Evolutionary conservation across 2,113 vertebrate genomes (phyloP), one percentile per base, ranked within the genome.

Genomic region (Cynopterus brachyotis): DNA sequence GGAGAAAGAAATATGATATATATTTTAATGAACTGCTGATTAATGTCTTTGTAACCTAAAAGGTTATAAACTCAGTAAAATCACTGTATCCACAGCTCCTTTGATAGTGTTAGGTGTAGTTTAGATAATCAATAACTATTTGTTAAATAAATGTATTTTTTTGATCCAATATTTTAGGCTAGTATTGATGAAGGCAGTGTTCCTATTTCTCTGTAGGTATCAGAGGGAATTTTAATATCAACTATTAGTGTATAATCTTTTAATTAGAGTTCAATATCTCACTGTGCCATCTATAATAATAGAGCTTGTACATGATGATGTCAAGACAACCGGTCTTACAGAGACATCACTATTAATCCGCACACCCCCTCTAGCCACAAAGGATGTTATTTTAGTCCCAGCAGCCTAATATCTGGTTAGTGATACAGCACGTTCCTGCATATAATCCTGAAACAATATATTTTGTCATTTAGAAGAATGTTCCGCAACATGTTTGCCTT

Each of bases 401-500:
- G 82, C 45, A 95, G 66, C 69, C 64, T 95, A 85, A 97, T 98
- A 97, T 95, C 94, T 96, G 64, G n/a, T 98, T 98, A 98, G 94
- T 0, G 1, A 97, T 96, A 93, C 40, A 97, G 86, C 93, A 95
- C 76, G 94, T 96, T 98, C 89, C 95, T 94, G 64, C 67, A 93
- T 97, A 93, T 98, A 98, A 98, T 97, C 97, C 96, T 98, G 45
- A 95, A 98, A 97, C 97, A 98, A 98, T 98, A 98, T 94, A 95
- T 98, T 98, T 98, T 98, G 96, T 97, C 96, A 98, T 98, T 98
- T 95, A 72, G 96, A 96, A 97, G 98, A 98, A 95, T 92, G 57
- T 70, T 95, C 45, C 69, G 0, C 53, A 93, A 94, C 83, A 69
- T 88, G 9, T 95, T 62, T 97, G 80, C 79, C 92, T 98, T 97